phyloP scores from a whole-genome alignment of 2,113 vertebrate genomes.

The Amblyopsis rosae region DNA sequence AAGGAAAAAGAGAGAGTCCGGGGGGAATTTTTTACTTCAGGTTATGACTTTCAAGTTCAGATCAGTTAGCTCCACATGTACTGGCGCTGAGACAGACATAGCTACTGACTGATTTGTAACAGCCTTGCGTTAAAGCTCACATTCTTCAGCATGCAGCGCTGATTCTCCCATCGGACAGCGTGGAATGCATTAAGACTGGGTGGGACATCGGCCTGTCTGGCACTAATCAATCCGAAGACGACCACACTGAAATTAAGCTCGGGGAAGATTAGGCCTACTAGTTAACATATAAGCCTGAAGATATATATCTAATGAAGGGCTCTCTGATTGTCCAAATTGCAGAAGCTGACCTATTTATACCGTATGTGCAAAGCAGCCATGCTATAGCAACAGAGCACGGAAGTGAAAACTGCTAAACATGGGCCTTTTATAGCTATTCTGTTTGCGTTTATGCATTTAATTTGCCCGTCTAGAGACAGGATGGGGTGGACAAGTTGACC shows the following conservation, averaged over 20 bases:
- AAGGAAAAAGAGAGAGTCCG: not conserved
- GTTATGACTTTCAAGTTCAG: slow-evolving; percentile 39
- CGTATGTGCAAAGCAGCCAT: slow-evolving; percentile 59
- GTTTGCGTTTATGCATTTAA: slow-evolving; percentile 52
- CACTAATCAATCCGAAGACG: slow-evolving; percentile 55
- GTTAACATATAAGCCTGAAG: not conserved
- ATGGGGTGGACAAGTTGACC: slow-evolving; percentile 44
- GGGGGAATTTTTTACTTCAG: not conserved
- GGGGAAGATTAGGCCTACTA: slow-evolving; percentile 17
- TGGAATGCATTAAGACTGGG: slow-evolving; percentile 57
- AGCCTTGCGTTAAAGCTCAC: slow-evolving; percentile 44
- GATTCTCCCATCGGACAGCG: slow-evolving; percentile 54
- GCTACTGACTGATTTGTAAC: slow-evolving; percentile 63
- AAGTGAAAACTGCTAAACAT: slow-evolving; percentile 74
- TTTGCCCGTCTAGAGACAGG: slow-evolving; percentile 52
- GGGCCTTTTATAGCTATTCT: slow-evolving; percentile 55
- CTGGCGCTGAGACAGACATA: slow-evolving; percentile 55
- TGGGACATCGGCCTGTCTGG: slow-evolving; percentile 43
- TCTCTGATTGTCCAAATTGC: slow-evolving; percentile 75
- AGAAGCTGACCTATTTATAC: slow-evolving; percentile 74
- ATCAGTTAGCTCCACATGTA: slow-evolving; percentile 56
- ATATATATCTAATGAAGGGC: slow-evolving; percentile 61
- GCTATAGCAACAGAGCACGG: slow-evolving; percentile 59
- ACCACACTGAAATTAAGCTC: slow-evolving; percentile 34
- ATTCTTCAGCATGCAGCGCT: slow-evolving; percentile 48